These are phyloP conservation scores for Apostichopus leukothele DNA, from an alignment of 53 echinoderm and acorn worm species.

Conservation along the genomic window DNA sequence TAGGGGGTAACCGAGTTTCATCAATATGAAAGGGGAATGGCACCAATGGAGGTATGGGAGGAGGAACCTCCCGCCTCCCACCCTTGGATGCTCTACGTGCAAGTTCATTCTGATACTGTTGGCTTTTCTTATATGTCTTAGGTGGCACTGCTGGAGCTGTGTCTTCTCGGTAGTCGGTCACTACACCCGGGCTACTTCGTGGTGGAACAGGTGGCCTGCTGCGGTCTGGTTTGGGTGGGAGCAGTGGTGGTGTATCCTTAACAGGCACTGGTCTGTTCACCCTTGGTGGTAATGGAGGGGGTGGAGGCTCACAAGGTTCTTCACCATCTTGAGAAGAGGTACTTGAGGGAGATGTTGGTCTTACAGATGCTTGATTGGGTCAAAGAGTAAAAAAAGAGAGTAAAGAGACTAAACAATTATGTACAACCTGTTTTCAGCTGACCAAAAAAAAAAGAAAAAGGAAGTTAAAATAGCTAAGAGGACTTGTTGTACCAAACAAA, in stretches of 20 bases:
- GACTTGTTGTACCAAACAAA: too few relatives aligned
- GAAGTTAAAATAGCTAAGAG: too few relatives aligned
- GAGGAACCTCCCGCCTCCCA: constrained; percentile 23
- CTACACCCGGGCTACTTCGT: constrained; percentile 37
- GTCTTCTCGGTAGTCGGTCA: constrained; percentile 43
- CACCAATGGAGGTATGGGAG: constrained; percentile 57
- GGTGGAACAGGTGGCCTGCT: constrained; percentile 61
- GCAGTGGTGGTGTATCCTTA: constrained; percentile 64
- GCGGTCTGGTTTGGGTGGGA: constrained; percentile 74
- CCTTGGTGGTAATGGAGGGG: constrained; percentile 72
- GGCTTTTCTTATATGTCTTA: constrained; percentile 47
- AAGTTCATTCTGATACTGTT: constrained; percentile 44
- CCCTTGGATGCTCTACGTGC: constrained; percentile 30
- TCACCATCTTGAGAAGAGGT: constrained; percentile 49
- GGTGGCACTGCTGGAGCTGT: constrained; percentile 50
- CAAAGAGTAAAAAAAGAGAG: constrained; percentile 10
- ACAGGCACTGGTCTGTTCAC: constrained; percentile 57
- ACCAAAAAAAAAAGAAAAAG: not conserved
- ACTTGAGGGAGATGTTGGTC: constrained; percentile 44
- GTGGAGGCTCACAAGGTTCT: constrained; percentile 50
- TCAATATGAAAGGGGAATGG: constrained; percentile 21
- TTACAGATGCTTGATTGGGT: constrained; percentile 21
- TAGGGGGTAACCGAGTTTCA: constrained; percentile 54
- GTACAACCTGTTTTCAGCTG: not conserved
- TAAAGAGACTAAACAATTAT: too few relatives aligned